These are phyloP conservation scores for Drosophila mettleri DNA, from an alignment of 2,888 invertebrate genomes.

Conservation along the genomic window DNA sequence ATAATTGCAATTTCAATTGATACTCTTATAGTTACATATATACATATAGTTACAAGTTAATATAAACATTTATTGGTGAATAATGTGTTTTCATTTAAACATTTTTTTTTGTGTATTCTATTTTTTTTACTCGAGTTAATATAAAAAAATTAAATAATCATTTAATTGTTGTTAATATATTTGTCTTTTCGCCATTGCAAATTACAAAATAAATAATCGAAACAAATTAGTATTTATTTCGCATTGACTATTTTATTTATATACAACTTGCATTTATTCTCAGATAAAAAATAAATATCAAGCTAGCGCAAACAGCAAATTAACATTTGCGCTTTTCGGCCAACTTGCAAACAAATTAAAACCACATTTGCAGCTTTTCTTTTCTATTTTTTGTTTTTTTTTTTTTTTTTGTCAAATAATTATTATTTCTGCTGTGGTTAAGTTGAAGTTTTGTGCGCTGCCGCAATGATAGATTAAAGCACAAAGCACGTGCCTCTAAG, in stretches of 20 bases:
- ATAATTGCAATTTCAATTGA: not conserved
- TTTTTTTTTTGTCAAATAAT: constrained; percentile 2
- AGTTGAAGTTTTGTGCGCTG: constrained; percentile 7
- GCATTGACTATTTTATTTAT: not conserved
- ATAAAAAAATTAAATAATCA: not conserved
- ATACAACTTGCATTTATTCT: too few species aligned
- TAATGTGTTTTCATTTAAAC: not conserved
- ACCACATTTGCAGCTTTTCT: constrained; percentile 24
- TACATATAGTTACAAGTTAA: too few species aligned
- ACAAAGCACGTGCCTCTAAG: constrained; percentile 59
- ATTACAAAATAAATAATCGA: not conserved
- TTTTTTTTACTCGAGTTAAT: not conserved
- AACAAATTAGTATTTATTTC: constrained; percentile 5
- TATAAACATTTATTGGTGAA: not conserved
- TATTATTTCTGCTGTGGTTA: constrained; percentile 11
- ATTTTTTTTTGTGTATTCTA: not conserved
- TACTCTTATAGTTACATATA: too few species aligned
- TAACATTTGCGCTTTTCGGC: constrained; percentile 16
- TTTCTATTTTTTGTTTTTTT: not conserved
- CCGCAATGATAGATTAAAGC: constrained; percentile 42
- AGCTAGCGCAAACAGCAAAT: not conserved
- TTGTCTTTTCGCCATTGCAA: not conserved
- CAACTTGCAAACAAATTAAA: constrained; percentile 33
- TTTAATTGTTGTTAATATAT: not conserved
- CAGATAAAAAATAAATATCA: not conserved